Conservation (phyloP, 1,140 invertebrate species). For the Meloidogyne exigua region DNA sequence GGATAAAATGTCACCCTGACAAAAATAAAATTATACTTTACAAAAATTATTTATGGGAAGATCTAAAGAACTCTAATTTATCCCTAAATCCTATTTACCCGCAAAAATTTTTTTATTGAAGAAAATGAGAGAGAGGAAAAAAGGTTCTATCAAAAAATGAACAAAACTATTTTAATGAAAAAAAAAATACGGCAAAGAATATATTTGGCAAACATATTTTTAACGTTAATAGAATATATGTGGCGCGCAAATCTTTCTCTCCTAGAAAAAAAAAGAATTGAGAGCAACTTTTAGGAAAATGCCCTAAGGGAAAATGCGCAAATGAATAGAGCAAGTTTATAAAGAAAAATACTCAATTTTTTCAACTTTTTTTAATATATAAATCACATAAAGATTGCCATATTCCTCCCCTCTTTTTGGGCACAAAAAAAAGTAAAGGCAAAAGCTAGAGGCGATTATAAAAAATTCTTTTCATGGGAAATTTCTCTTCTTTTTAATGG, state of each 20-base stretch:
- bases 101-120: too few relatives aligned
- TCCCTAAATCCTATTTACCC: too few relatives aligned
- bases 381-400: background rate
- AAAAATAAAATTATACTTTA: too few relatives aligned
- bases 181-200: background rate
- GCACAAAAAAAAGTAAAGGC: too few relatives aligned
- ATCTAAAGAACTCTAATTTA: too few relatives aligned
- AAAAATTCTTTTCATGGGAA: too few relatives aligned
- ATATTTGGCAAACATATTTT: background rate
- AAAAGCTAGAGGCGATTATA: too few relatives aligned
- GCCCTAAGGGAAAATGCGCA: conserved; percentile 24
- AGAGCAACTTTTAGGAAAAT: background rate
- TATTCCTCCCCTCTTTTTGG: too few relatives aligned
- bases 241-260: conserved; percentile 13
- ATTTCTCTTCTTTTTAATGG: too few relatives aligned
- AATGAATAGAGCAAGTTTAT: conserved; percentile 8
- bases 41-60: too few relatives aligned
- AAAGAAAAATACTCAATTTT: background rate
- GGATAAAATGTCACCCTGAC: too few relatives aligned
- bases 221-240: background rate
- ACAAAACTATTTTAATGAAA: background rate
- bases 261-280: conserved; percentile 15
- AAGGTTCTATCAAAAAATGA: background rate
- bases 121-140: too few relatives aligned
- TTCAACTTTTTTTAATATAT: background rate